These are phyloP conservation scores for Aplochiton taeniatus DNA, from an alignment of 2,797 vertebrate species.

Conservation along the genomic window DNA sequence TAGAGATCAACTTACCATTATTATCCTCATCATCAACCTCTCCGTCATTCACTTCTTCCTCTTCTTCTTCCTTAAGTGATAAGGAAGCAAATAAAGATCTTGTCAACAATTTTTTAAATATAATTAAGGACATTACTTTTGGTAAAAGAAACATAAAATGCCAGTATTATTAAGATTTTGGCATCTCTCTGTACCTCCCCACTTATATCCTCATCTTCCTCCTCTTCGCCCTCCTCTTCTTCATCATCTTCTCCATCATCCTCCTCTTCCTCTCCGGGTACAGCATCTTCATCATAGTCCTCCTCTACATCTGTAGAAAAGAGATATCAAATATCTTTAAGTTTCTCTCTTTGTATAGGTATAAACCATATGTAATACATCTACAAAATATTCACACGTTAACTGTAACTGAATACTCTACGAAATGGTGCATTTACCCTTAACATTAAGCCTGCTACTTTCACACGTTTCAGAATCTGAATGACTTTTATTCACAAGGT, in stretches of 20 bases:
- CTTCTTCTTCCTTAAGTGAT: constrained; percentile 83
- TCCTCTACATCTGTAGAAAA: constrained; percentile 77
- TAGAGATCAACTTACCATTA: constrained; percentile 70
- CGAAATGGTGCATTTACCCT: too few species aligned
- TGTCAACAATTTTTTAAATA: not conserved
- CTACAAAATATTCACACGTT: too few species aligned
- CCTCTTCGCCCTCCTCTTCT: constrained; percentile 89
- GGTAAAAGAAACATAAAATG: not conserved
- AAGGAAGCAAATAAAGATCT: not conserved
- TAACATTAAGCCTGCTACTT: too few species aligned
- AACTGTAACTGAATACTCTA: too few species aligned
- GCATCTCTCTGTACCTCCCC: constrained; percentile 78
- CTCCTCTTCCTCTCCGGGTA: constrained; percentile 89
- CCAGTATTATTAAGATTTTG: not conserved
- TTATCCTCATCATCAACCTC: constrained; percentile 91
- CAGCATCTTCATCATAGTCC: constrained; percentile 91
- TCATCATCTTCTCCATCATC: constrained; percentile 94
- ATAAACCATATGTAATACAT: too few species aligned
- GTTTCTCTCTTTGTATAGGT: too few species aligned
- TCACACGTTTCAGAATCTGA: too few species aligned
- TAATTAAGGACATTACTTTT: not conserved
- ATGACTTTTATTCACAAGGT: too few species aligned
- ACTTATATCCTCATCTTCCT: constrained; percentile 83
- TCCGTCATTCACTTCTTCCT: constrained; percentile 88
- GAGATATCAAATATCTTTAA: not conserved